Evolutionary conservation across 2,113 vertebrate species (phyloP).

Genomic region (Elaphurus davidianus): DNA sequence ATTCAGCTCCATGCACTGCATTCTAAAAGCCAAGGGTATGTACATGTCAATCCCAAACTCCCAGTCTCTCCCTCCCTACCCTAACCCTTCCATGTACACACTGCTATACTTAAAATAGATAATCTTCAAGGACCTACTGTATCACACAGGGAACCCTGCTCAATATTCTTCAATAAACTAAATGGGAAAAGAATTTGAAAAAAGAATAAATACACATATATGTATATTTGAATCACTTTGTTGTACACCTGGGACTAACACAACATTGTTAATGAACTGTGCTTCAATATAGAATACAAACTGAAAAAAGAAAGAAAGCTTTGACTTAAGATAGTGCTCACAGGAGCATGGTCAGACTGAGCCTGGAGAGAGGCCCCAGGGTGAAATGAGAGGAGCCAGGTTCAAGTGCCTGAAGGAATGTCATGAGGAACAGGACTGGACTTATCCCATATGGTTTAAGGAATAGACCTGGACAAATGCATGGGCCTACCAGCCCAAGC

Average conservation of each 20-base stretch:
- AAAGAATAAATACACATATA: background rate
- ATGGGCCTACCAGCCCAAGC: background rate
- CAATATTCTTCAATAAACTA: background rate
- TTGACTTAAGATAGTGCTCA: background rate
- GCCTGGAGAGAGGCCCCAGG: background rate
- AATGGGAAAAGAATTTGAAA: background rate
- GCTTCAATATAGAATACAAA: background rate
- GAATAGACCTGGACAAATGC: background rate
- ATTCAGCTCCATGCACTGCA: background rate
- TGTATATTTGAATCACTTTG: background rate
- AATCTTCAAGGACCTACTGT: background rate
- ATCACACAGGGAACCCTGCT: background rate
- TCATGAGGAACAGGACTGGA: background rate
- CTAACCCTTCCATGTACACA: background rate
- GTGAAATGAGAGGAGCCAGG: background rate
- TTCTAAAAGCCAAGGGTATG: background rate
- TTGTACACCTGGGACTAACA: background rate
- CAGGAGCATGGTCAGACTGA: background rate
- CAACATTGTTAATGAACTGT: background rate
- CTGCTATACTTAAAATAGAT: background rate
- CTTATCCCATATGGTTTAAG: background rate
- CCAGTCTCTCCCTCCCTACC: background rate
- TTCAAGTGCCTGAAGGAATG: background rate
- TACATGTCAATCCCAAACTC: background rate
- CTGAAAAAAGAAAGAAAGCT: background rate